Percentiles rank a stretch among this genome's conserved stretches.
phyloP scores from a whole-genome alignment of 2,888 invertebrate species.

The Apamea crenata region DNA sequence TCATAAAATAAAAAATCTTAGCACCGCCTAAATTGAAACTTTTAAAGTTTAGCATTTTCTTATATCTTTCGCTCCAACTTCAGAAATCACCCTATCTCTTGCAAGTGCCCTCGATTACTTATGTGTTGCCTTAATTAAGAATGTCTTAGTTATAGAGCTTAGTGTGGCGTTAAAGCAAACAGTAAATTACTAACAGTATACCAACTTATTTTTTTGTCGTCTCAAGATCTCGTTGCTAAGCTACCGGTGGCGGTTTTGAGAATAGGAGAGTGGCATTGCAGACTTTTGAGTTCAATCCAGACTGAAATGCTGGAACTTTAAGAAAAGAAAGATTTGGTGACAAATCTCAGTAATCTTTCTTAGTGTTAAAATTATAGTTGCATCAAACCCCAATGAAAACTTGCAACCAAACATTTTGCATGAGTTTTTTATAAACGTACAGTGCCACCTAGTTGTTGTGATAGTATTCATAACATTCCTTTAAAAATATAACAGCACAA shows the following conservation, averaged over 20 bases:
- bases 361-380: not conserved
- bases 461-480: not conserved
- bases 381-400: not conserved
- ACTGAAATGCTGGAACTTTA: not conserved
- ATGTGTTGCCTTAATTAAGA: not conserved
- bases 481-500: not conserved
- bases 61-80: not conserved
- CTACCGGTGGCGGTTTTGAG: not conserved
- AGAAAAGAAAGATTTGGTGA: not conserved
- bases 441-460: not conserved
- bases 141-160: not conserved
- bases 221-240: not conserved
- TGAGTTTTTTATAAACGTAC: not conserved
- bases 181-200: not conserved
- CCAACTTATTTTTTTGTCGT: not conserved
- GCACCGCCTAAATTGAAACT: not conserved
- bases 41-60: not conserved
- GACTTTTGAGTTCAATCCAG: not conserved
- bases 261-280: constrained; percentile 7
- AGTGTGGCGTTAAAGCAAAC: not conserved
- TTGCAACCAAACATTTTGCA: not conserved
- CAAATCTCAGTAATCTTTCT: not conserved
- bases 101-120: not conserved
- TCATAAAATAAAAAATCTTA: not conserved
- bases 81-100: not conserved